These are phyloP conservation scores for Synergus gifuensis DNA, from an alignment of 2,888 invertebrate genomes.

Conservation along the genomic window DNA sequence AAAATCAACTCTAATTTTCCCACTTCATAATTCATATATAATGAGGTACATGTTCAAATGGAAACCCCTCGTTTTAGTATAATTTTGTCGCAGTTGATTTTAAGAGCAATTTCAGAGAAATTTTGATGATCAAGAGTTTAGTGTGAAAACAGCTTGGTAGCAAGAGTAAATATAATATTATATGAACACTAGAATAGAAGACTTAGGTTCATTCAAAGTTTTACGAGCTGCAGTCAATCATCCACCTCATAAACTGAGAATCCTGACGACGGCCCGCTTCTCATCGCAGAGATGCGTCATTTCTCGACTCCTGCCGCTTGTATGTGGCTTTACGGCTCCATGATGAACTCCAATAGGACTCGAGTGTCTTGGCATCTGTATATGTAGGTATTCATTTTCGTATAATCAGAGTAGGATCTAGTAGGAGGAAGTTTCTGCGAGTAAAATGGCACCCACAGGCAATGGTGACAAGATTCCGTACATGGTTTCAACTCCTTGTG, in stretches of 20 bases:
- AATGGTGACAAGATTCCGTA: constrained; percentile 26
- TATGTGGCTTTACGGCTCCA: constrained; percentile 20
- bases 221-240: constrained; percentile 31
- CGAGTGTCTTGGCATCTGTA: neutral
- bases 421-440: constrained; percentile 11
- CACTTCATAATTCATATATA: too few species aligned
- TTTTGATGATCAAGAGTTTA: neutral
- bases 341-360: constrained; percentile 36
- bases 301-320: constrained; percentile 12
- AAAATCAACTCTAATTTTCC: too few species aligned
- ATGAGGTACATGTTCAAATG: too few species aligned
- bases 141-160: neutral
- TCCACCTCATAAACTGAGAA: constrained; percentile 25
- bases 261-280: constrained; percentile 13
- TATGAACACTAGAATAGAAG: neutral
- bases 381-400: neutral
- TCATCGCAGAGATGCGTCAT: constrained; percentile 9
- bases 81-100: neutral
- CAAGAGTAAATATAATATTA: constrained; percentile 14
- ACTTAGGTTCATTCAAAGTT: constrained; percentile 29
- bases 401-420: neutral
- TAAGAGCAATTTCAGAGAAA: neutral
- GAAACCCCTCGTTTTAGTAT: neutral
- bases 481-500: constrained; percentile 11
- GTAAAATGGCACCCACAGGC: constrained; percentile 21